phyloP scores from a whole-genome alignment of 2,888 invertebrate genomes.

The Eulithis prunata region DNA sequence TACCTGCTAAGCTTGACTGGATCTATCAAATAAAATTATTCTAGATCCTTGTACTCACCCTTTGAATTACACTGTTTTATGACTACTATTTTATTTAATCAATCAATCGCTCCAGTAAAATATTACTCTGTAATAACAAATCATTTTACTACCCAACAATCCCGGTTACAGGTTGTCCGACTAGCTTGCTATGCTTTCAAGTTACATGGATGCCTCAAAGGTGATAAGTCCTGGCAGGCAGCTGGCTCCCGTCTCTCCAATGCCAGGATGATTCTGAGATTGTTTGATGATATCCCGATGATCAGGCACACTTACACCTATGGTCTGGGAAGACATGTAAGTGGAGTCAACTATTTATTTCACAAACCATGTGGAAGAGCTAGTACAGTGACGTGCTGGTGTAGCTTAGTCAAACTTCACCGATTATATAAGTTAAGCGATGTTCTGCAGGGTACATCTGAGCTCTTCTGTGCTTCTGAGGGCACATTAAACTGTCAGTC shows the following conservation, averaged over 20 bases:
- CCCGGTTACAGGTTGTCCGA: constrained; percentile 86
- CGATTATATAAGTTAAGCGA: too few species aligned
- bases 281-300: constrained; percentile 94
- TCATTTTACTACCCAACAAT: not conserved
- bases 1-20: too few species aligned
- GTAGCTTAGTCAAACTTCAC: too few species aligned
- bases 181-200: constrained; percentile 91
- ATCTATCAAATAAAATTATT: too few species aligned
- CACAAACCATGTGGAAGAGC: too few species aligned
- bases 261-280: constrained; percentile 90
- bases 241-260: constrained; percentile 89
- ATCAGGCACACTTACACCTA: constrained; percentile 89
- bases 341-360: constrained; percentile 40
- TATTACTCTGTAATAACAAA: not conserved
- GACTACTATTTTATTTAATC: too few species aligned
- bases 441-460: too few species aligned
- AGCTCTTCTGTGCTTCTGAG: too few species aligned
- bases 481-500: too few species aligned
- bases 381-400: too few species aligned
- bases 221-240: constrained; percentile 84
- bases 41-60: too few species aligned
- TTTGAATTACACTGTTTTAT: too few species aligned
- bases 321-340: constrained; percentile 86
- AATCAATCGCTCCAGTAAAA: not conserved
- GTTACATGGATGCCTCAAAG: constrained; percentile 85